Base-by-base conservation (phyloP, 2,113 vertebrate genomes). In the Pelecanoides urinatrix region DNA sequence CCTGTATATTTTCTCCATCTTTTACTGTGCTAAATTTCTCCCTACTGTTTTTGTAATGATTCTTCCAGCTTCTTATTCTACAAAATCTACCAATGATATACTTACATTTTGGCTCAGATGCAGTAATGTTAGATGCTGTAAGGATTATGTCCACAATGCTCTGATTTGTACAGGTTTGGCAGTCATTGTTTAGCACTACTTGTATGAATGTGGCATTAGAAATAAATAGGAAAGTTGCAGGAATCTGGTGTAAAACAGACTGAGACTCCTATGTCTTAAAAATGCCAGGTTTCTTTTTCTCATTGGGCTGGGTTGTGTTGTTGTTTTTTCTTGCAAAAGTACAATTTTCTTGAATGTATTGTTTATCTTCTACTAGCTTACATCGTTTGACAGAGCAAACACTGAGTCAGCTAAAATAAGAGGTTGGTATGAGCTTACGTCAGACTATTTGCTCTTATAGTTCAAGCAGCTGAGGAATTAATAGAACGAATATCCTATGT, bases 351-450 rank as follows among this genome's bases (percentile, higher is more conserved):
- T 93, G 40, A 96, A 66, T 40, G 25, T 82, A 6, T 45, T 95
- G 29, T 96, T 98, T 97, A 52, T 92, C 76, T 88, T 62, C 86
- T 66, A 81, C 90, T 94, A 99, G 99, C 98, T 99, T 85, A 99
- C 99, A 6, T 99, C 99, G 0, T 99, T 99, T 97, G 99, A 99
- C 97, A 98, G 99, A 97, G 97, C 97, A 49, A 99, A 97, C 88
- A 98, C 98, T 0, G 99, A 99, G 67, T 98, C 98, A 34, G 98
- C 99, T 53, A 99, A 99, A 98, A 99, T 99, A 95, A 98, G 99
- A 99, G 99, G 99, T 99, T 96, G 94, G 98, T 97, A 55, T 53
- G 84, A 68, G 10, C 55, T 93, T 78, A 55, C 26, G 9, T 91
- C 44, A 59, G 20, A 18, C 71, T 91, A 9, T 55, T 89, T 88